phyloP scores from a whole-genome alignment of 2,888 invertebrate species.

The Dione vanillae region DNA sequence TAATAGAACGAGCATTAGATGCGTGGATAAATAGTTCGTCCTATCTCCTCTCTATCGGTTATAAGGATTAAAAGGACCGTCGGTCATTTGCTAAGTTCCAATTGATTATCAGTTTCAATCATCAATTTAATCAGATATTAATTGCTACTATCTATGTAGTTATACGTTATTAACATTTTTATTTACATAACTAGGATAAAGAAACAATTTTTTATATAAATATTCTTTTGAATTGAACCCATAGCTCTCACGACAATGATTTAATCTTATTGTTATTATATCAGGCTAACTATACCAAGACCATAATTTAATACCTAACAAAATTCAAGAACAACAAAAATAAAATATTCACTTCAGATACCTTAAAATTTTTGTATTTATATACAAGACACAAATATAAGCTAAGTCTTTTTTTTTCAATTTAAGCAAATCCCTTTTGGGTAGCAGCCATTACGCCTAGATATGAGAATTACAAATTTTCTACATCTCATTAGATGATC shows the following conservation, averaged over 20 bases:
- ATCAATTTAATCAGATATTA: constrained; percentile 13
- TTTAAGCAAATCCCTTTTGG: constrained; percentile 26
- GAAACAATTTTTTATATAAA: no score
- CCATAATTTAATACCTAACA: no score
- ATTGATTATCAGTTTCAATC: background rate
- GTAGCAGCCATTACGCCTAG: constrained; percentile 16
- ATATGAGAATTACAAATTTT: constrained; percentile 36
- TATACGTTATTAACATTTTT: no score
- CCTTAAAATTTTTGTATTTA: background rate
- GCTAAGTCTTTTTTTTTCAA: constrained; percentile 25
- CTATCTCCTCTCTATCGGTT: background rate
- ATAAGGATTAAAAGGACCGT: background rate
- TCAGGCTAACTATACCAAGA: no score
- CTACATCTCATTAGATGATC: constrained; percentile 42
- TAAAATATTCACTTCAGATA: background rate
- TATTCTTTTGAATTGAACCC: no score
- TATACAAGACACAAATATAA: constrained; percentile 8
- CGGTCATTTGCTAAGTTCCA: constrained; percentile 6
- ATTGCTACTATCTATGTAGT: no score
- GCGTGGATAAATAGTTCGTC: background rate
- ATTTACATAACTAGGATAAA: no score
- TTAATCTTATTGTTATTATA: no score
- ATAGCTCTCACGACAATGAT: no score
- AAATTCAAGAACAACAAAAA: no score
- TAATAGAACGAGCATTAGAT: background rate